Conservation (phyloP, 2,888 invertebrate genomes). For the Scrobipalpa atriplicella region DNA sequence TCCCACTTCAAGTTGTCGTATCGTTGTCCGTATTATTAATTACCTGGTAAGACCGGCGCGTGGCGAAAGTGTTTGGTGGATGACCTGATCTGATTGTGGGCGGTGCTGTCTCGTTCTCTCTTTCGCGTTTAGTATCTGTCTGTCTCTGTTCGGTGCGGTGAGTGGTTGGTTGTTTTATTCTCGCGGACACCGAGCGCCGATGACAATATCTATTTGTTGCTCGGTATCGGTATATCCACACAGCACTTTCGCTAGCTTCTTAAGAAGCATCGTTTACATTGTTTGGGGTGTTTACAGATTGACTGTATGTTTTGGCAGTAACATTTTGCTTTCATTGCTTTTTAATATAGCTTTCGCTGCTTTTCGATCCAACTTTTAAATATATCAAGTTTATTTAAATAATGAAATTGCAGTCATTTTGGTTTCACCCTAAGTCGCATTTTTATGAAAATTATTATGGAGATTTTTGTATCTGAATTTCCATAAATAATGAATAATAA, state of each 20-base stretch:
- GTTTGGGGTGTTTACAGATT: constrained; percentile 24
- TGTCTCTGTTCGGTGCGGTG: constrained; percentile 58
- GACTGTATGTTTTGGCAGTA: not conserved
- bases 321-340: not conserved
- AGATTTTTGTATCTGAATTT: not conserved
- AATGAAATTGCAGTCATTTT: not conserved
- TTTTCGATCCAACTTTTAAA: not conserved
- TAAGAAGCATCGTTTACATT: constrained; percentile 39
- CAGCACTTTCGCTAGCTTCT: constrained; percentile 77
- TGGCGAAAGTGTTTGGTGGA: constrained; percentile 76
- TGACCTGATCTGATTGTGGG: constrained; percentile 47
- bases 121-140: constrained; percentile 29
- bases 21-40: constrained; percentile 5
- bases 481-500: not conserved
- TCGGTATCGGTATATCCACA: constrained; percentile 71
- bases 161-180: constrained; percentile 51
- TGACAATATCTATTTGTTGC: constrained; percentile 52
- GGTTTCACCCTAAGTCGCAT: constrained; percentile 34
- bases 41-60: constrained; percentile 50
- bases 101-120: constrained; percentile 40
- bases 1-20: constrained; percentile 12
- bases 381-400: not conserved
- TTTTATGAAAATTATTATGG: not conserved
- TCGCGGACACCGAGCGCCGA: constrained; percentile 51
- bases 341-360: not conserved